A percentile compares a stretch with the other conserved stretches of the same genome.
Evolutionary conservation across 92 coral and sea anemone species (phyloP).

Genomic region (Siderastrea siderea): DNA sequence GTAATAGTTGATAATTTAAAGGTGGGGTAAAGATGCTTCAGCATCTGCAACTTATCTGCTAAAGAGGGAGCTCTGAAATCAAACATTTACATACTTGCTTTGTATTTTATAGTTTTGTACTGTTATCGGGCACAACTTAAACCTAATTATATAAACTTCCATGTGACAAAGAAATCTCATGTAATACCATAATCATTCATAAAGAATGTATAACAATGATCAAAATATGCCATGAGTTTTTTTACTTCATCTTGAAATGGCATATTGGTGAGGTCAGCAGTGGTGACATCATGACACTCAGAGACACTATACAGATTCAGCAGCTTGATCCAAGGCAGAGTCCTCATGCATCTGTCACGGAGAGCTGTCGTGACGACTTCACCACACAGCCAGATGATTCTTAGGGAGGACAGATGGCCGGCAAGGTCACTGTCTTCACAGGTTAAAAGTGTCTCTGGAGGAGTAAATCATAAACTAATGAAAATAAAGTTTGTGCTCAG

Average conservation of each 20-base stretch:
- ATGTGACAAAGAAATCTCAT: too few species aligned
- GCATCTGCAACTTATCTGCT: too few species aligned
- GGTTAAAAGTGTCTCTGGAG: slow-evolving; percentile 81
- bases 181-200: too few species aligned
- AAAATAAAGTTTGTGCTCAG: too few species aligned
- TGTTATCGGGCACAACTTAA: too few species aligned
- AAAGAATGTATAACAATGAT: too few species aligned
- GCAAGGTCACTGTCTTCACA: slow-evolving; percentile 78
- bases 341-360: slow-evolving; percentile 84
- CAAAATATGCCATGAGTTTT: not conserved
- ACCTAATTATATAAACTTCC: too few species aligned
- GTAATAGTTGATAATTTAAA: too few species aligned
- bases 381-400: slow-evolving; percentile 87
- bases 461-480: not conserved
- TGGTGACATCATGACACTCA: slow-evolving; percentile 90
- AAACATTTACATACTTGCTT: too few species aligned
- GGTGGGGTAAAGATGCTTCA: too few species aligned
- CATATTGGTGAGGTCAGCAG: slow-evolving; percentile 75
- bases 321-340: slow-evolving; percentile 78
- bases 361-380: slow-evolving; percentile 94
- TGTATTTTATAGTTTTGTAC: too few species aligned
- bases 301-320: slow-evolving; percentile 89
- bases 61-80: too few species aligned
- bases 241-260: slow-evolving; percentile 87
- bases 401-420: slow-evolving; percentile 59